Evolutionary conservation across 2,888 invertebrate species (phyloP).

Genomic region (Plagodis pulveraria): DNA sequence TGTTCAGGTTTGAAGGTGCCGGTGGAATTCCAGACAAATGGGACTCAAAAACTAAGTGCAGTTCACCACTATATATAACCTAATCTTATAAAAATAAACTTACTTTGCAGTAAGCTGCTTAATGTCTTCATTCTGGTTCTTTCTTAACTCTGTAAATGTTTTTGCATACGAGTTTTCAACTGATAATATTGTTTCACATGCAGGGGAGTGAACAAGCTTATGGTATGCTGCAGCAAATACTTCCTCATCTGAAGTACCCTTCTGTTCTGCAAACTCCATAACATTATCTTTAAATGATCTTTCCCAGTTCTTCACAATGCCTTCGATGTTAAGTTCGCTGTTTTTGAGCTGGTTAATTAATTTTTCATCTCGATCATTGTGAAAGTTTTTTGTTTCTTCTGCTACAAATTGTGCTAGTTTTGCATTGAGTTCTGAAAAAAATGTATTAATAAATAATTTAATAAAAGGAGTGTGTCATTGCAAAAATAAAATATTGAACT

Average conservation of each 20-base stretch:
- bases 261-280: slow-evolving; percentile 92
- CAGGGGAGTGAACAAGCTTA: slow-evolving; percentile 92
- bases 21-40: too few relatives aligned
- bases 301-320: slow-evolving; percentile 91
- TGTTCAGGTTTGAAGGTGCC: too few relatives aligned
- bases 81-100: slow-evolving; percentile 14
- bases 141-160: slow-evolving; percentile 89
- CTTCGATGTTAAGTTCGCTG: slow-evolving; percentile 89
- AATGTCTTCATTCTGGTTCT: slow-evolving; percentile 90
- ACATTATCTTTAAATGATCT: slow-evolving; percentile 93
- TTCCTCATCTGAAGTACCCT: slow-evolving; percentile 78
- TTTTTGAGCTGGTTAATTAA: slow-evolving; percentile 86
- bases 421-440: slow-evolving; percentile 81
- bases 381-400: slow-evolving; percentile 87
- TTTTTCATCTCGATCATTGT: slow-evolving; percentile 87
- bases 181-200: slow-evolving; percentile 94
- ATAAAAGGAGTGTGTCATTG: too few relatives aligned
- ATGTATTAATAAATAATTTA: too few relatives aligned
- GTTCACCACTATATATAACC: too few relatives aligned
- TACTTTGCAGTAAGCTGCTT: slow-evolving; percentile 87
- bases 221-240: slow-evolving; percentile 95
- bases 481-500: too few relatives aligned
- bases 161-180: slow-evolving; percentile 95
- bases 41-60: too few relatives aligned
- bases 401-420: slow-evolving; percentile 87